phyloP scores from a whole-genome alignment of 1,140 invertebrate genomes.

The Bombus cullumanus region DNA sequence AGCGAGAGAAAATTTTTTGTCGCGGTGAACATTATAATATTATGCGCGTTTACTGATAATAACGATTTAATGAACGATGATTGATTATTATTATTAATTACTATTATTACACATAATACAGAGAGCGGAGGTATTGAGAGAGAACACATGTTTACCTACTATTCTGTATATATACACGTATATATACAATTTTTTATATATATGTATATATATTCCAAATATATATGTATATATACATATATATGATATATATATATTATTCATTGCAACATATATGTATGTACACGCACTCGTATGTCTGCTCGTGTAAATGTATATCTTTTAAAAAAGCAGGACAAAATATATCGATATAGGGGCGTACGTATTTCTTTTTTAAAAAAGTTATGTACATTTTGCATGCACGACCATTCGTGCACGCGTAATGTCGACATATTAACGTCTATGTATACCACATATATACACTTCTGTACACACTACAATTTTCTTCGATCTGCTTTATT shows the following conservation, averaged over 20 bases:
- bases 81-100: conserved; percentile 53
- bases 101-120: conserved; percentile 37
- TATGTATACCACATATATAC: conserved; percentile 69
- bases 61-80: conserved; percentile 53
- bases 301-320: conserved; percentile 71
- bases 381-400: conserved; percentile 55
- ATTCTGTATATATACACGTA: conserved; percentile 69
- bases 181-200: conserved; percentile 17
- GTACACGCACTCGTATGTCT: conserved; percentile 71
- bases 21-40: conserved; percentile 52
- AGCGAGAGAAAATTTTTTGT: conserved; percentile 42
- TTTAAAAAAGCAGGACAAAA: conserved; percentile 51
- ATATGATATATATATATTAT: conserved; percentile 55
- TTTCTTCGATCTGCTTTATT: conserved; percentile 52
- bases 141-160: conserved; percentile 58
- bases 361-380: conserved; percentile 52
- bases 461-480: conserved; percentile 29
- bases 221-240: neutral
- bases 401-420: conserved; percentile 61
- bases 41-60: conserved; percentile 52
- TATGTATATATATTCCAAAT: conserved; percentile 15
- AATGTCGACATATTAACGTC: conserved; percentile 65
- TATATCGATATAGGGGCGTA: conserved; percentile 59
- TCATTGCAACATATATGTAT: conserved; percentile 70
- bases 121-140: conserved; percentile 31